Evolutionary conservation across 2,113 vertebrate species (phyloP), one percentile per base, ranked within the genome.

Genomic region (Emberiza fucata): DNA sequence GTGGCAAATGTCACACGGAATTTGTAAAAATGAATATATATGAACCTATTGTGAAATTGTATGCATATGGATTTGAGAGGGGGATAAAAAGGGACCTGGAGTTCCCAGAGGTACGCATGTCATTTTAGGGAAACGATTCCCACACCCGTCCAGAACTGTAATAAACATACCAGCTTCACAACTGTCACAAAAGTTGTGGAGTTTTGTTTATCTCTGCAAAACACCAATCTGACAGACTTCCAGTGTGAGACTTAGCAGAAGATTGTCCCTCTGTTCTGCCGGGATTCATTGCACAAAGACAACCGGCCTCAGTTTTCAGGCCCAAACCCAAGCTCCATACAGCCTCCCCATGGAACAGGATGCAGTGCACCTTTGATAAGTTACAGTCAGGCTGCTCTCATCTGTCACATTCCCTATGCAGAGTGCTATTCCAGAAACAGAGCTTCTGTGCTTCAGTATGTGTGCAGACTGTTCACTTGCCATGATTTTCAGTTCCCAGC

Each of bases 401-500:
- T 31, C 69, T 82, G 33, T 56, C 59, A 17, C 2, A 5, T 83
- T 21, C 60, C 19, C 23, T 45, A 59, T 50, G 81, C 77, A 90
- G 51, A 81, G 42, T 13, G 7, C 51, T 54, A 2, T 24, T 81
- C 27, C 39, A 59, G 56, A 56, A 61, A 39, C 59, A 72, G 40
- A 88, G 88, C 76, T 81, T 48, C 40, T 51, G n/a, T 28, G 6
- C 80, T 73, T 89, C 19, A 21, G 0, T 4, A 0, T 54, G 35
- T 78, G 18, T 79, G 47, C 21, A 61, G 69, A 45, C 59, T 94
- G 68, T n/a, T 86, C 3, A 4, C 60, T 94, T 82, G 57, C 84
- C 93, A 29, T 40, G 70, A 71, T 84, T 97, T 93, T 88, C 90
- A 90, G 90, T 35, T 88, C 87, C 76, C 79, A 93, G 71, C 95